phyloP scores from a whole-genome alignment of 2,797 vertebrate genomes.

The Rhinella marina region DNA sequence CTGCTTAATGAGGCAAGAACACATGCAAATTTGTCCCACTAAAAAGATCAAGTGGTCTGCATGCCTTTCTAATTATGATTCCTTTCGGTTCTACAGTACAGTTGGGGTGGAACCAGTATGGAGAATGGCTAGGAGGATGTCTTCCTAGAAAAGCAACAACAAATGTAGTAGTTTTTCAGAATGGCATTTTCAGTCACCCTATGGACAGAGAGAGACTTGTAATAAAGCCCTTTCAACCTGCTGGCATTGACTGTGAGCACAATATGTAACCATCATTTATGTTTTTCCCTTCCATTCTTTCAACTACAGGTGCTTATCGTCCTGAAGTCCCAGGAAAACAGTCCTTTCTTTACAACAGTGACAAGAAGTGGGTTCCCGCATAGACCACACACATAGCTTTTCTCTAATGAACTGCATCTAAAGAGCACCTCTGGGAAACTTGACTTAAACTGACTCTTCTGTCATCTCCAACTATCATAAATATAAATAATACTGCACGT shows the following conservation, averaged over 20 bases:
- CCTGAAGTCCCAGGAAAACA: conserved; percentile 70
- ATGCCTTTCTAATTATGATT: no score
- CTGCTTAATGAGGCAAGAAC: no score
- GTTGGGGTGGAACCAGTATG: no score
- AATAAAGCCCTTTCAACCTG: neutral
- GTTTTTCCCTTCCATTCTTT: neutral
- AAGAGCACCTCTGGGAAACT: neutral
- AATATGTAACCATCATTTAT: no score
- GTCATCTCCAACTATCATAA: neutral
- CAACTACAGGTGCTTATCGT: conserved; percentile 73
- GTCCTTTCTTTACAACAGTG: conserved; percentile 76
- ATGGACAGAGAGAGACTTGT: no score
- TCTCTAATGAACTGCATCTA: neutral
- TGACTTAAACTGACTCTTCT: neutral
- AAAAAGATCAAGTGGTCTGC: no score
- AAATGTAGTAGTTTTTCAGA: no score
- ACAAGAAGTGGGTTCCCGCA: conserved; percentile 73
- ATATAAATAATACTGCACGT: neutral
- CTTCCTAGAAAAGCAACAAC: no score
- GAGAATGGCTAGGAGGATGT: no score
- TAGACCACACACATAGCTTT: conserved; percentile 12
- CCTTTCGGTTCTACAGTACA: no score
- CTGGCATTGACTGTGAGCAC: neutral
- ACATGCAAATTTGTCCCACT: no score
- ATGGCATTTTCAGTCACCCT: no score